Conservation (phyloP, 1,140 invertebrate species). For the Caenorhabditis latens region DNA sequence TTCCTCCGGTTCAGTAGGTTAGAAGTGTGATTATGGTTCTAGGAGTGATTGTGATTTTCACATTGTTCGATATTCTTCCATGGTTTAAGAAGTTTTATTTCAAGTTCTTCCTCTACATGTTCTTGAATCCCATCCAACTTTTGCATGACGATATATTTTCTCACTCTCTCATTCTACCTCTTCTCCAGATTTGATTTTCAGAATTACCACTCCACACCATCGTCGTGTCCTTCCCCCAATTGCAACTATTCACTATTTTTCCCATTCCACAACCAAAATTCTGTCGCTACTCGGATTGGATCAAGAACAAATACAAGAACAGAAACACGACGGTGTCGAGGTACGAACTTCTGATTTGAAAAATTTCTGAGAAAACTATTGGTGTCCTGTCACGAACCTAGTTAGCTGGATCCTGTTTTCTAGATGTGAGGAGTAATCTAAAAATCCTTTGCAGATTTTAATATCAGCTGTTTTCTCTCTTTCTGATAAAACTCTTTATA, state of each 20-base stretch:
- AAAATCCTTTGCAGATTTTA: too few species aligned
- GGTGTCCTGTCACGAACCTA: neutral
- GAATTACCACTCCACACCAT: neutral
- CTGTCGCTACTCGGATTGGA: conserved; percentile 23
- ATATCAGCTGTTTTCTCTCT: too few species aligned
- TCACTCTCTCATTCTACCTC: neutral
- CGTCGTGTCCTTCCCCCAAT: neutral
- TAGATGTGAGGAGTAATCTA: too few species aligned
- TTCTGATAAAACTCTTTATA: too few species aligned
- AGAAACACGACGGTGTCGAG: neutral
- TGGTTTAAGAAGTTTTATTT: too few species aligned
- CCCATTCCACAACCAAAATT: conserved; percentile 12
- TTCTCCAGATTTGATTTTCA: neutral
- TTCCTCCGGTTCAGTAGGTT: too few species aligned
- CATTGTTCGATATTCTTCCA: too few species aligned
- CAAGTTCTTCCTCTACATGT: too few species aligned
- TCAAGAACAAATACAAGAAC: conserved; percentile 14
- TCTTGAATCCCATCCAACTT: too few species aligned
- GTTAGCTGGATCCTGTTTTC: too few species aligned
- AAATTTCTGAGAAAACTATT: neutral
- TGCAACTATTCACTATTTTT: neutral
- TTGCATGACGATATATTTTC: neutral
- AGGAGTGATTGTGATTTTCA: too few species aligned
- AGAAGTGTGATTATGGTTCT: too few species aligned
- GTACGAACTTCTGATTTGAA: neutral